Evolutionary conservation across 2,797 vertebrate genomes (phyloP).

Genomic region (Falco novaeseelandiae): DNA sequence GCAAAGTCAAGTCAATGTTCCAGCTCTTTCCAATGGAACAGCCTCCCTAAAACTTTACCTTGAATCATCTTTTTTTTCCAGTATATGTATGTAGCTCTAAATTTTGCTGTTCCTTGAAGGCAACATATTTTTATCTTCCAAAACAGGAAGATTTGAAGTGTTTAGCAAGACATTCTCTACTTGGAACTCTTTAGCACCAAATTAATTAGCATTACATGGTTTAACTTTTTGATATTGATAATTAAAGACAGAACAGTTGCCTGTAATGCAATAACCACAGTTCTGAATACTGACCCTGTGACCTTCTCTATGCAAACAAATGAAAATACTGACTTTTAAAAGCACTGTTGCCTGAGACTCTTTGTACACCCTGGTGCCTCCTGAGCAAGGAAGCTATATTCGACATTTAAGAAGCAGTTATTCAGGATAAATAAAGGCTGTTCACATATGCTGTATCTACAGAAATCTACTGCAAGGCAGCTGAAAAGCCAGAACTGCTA

Average conservation of each 20-base stretch:
- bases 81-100: background rate
- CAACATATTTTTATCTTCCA: background rate
- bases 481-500: background rate
- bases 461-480: background rate
- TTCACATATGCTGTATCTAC: background rate
- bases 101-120: background rate
- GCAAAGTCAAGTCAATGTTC: background rate
- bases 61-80: background rate
- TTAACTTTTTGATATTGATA: background rate
- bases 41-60: background rate
- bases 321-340: conserved; percentile 20
- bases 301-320: background rate
- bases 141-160: background rate
- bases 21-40: background rate
- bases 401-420: background rate
- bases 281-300: background rate
- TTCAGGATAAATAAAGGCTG: background rate
- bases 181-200: background rate
- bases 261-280: background rate
- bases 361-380: background rate
- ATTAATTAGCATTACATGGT: background rate
- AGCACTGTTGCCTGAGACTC: background rate
- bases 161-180: background rate
- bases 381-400: background rate
- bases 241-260: background rate